A percentile compares a stretch with the other conserved stretches of the same genome.
These are phyloP conservation scores for Pseudonaja textilis DNA, from an alignment of 2,113 vertebrate genomes.

Conservation along the genomic window DNA sequence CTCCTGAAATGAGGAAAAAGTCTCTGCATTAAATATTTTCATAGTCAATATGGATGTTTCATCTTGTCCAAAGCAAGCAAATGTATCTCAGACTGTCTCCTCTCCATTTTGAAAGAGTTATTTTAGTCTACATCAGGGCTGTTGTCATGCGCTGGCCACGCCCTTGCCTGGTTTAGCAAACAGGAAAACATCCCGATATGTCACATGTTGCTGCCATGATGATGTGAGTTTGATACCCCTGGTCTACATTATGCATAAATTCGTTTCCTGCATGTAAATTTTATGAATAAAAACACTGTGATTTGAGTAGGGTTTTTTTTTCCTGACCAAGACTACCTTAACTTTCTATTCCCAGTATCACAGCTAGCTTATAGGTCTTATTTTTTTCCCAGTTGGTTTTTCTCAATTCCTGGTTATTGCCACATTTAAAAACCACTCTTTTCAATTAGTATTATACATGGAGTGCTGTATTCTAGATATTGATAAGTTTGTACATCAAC, in stretches of 20 bases:
- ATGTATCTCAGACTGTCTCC: not conserved
- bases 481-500: not conserved
- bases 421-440: not conserved
- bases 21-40: slow-evolving; percentile 17
- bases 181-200: no score
- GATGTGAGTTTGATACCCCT: no score
- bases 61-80: slow-evolving; percentile 1
- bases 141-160: no score
- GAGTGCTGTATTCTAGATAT: not conserved
- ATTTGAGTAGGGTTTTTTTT: not conserved
- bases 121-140: not conserved
- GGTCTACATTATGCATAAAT: not conserved
- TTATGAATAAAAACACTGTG: not conserved
- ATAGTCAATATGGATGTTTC: slow-evolving; percentile 12
- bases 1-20: slow-evolving; percentile 71
- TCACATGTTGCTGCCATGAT: no score
- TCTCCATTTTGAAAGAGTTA: not conserved
- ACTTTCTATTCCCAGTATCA: not conserved
- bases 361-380: not conserved
- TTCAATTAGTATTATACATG: not conserved
- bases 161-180: no score
- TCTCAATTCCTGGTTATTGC: not conserved
- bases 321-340: not conserved
- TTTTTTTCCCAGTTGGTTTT: not conserved
- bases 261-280: not conserved